Evolutionary conservation across 1,140 invertebrate species (phyloP), one percentile per base, ranked within the genome.

Genomic region (Habropoda laboriosa): DNA sequence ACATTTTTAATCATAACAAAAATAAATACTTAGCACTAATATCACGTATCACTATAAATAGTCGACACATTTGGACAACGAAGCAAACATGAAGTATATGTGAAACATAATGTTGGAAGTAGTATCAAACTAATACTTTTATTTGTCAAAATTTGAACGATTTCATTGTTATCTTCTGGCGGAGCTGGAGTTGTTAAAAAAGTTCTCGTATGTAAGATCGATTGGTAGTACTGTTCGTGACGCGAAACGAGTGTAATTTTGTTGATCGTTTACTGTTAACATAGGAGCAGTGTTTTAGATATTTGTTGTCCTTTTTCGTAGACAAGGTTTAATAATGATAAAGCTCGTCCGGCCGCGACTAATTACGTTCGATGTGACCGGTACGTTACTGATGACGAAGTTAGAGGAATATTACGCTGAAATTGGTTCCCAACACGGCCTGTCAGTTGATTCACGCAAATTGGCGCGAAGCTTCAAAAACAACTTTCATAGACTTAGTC

Each of bases 361-460:
- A 80, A 94, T 98, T 60, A 98, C 97, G 21, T 97, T 98, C 89
- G 97, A 98, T 92, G 95, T 97, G 18, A 98, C 97, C 10, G 96
- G 97, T 79, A 98, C 97, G 0, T 90, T 98, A 55, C 90, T 98
- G 32, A 95, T 95, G 88, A 93, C 94, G 5, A 93, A 94, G 63
- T 94, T 96, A n/a, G 96, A 95, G 63, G 93, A 96, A 71, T 94
- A 96, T 86, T 98, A 98, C 91, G 93, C 94, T 2, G 93, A 94
- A 81, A 93, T 96, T 61, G 97, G 95, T 2, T 92, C 92, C 0
- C 92, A 95, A 51, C 94, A 96, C 90, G 97, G 97, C 2, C 91
- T 97, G 16, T 18, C 32, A 7, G 86, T 94, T 49, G 94, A 96
- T 80, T 91, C 92, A 21, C 89, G 94, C 13, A 91, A 93, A 72